These are phyloP conservation scores for Bombus breviceps DNA, from an alignment of 1,140 invertebrate genomes.

Conservation along the genomic window DNA sequence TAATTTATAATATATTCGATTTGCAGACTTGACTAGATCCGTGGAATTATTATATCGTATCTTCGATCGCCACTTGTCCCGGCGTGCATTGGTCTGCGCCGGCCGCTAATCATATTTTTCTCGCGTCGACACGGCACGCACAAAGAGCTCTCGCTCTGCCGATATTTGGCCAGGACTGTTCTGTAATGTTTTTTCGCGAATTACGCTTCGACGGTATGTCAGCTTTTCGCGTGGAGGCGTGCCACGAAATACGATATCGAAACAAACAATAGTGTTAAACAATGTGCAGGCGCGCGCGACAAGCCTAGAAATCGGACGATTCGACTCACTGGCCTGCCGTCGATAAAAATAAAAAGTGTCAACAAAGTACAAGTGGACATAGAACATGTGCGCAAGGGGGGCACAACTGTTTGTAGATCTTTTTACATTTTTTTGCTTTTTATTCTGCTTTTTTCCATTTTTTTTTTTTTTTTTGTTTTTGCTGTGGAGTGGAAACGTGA, in stretches of 20 bases:
- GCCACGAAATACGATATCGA: slow-evolving; percentile 45
- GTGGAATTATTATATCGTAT: slow-evolving; percentile 34
- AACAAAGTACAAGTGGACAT: slow-evolving; percentile 36
- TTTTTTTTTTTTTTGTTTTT: background rate
- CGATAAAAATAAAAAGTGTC: slow-evolving; percentile 46
- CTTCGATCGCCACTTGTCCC: background rate
- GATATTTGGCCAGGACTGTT: slow-evolving; percentile 35
- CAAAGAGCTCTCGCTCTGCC: slow-evolving; percentile 22
- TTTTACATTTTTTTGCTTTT: background rate
- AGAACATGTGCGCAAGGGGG: background rate
- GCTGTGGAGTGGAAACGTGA: background rate
- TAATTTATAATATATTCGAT: background rate
- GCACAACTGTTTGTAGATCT: background rate
- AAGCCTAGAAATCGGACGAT: slow-evolving; percentile 26
- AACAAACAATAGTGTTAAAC: slow-evolving; percentile 46
- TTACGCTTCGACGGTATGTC: slow-evolving; percentile 19
- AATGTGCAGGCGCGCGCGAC: slow-evolving; percentile 28
- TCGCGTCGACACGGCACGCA: slow-evolving; percentile 10
- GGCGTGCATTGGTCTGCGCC: background rate
- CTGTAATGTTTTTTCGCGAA: slow-evolving; percentile 49
- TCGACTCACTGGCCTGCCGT: background rate
- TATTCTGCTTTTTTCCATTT: no score
- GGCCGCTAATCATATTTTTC: slow-evolving; percentile 42
- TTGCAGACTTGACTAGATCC: background rate
- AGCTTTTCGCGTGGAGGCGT: slow-evolving; percentile 23